Evolutionary conservation across 2,888 invertebrate genomes (phyloP).

Genomic region (Mythimna pallens): DNA sequence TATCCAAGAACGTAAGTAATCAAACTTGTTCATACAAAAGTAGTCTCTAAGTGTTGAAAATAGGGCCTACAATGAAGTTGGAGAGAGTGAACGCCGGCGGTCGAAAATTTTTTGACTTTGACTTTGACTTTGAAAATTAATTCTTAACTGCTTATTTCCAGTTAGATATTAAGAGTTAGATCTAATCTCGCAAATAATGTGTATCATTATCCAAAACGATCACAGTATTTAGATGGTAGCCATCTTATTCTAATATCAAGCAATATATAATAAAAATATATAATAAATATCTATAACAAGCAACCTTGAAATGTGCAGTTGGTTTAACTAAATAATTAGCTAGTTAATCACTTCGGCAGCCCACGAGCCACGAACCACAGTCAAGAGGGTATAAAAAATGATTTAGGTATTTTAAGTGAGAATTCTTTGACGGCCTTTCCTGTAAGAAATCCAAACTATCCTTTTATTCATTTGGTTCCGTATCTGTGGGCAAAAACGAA

Average conservation of each 20-base stretch:
- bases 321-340: background rate
- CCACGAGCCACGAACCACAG: too few species aligned
- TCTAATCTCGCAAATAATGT: background rate
- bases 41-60: too few species aligned
- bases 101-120: too few species aligned
- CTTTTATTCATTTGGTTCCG: too few species aligned
- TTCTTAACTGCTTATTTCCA: background rate
- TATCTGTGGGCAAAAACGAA: too few species aligned
- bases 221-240: background rate
- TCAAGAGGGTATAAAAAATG: too few species aligned
- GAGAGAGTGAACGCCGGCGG: too few species aligned
- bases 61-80: too few species aligned
- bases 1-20: too few species aligned
- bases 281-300: background rate
- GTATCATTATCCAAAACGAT: conserved; percentile 6
- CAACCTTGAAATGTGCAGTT: conserved; percentile 4
- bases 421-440: background rate
- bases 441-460: background rate
- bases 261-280: too few species aligned
- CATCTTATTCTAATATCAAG: background rate
- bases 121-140: too few species aligned
- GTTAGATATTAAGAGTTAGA: background rate
- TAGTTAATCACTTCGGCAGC: background rate
- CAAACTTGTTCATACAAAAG: too few species aligned
- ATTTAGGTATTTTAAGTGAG: background rate